Base-by-base conservation (phyloP, 2,113 vertebrate species). In the Forbesichthys papilliferus region DNA sequence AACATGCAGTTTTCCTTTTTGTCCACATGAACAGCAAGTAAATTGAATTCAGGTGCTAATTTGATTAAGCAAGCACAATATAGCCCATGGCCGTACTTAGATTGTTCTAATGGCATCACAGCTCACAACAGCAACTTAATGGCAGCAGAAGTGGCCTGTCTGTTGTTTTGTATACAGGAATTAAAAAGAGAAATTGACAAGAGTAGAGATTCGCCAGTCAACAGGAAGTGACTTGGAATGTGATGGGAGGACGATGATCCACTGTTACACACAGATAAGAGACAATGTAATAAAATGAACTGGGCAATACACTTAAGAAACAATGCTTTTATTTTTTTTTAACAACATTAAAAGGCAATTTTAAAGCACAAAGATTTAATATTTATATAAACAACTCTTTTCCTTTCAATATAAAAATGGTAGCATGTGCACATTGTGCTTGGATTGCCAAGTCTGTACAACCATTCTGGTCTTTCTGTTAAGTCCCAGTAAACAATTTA, bases 391-490 rank as follows among this genome's bases (percentile, higher is more conserved):
- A 98, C 94, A 91, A 92, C 80, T 88, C 66, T 91, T 75, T 86
- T 86, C 64, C 76, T 82, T 89, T 68, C 89, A 88, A 89, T 96
- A 96, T 82, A 96, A 96, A 97, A 96, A 92, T 92, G 87, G 87
- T 93, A 95, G 92, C 93, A 66, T 94, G 94, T 95, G 96, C 97
- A 98, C 95, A 93, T 95, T 98, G 96, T 99, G 97, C 97, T 98
- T 97, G 56, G 81, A 92, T 93, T 93, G 94, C 92, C 90, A 93
- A 93, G 92, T 95, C 93, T 95, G 89, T 93, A 94, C 94, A 96
- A 94, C 94, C 90, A 87, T 90, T 92, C 89, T 87, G 85, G 94
- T 92, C 92, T 87, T 88, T 69, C 55, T 88, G 91, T 87, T 84
- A 89, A 65, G 79, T 83, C 84, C 94, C 93, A 90, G 96, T 95